Evolutionary conservation across 1,140 invertebrate genomes (phyloP), one percentile per base, ranked within the genome.

Genomic region (Hycleus cichorii): DNA sequence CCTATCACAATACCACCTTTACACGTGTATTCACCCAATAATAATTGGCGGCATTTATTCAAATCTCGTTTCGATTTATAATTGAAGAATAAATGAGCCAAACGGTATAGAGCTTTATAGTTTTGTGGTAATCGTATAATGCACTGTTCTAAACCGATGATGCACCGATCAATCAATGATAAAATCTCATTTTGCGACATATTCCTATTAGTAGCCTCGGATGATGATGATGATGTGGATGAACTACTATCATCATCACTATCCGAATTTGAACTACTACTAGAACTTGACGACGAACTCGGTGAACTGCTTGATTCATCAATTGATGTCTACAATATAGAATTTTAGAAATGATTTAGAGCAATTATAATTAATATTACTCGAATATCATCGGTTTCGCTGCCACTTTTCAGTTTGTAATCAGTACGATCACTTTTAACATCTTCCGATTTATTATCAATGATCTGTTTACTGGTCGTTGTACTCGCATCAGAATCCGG

Each of bases 41-140:
- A 79, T 7, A 91, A 74, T 63, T 89, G 84, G 64, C 84, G 80
- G 61, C 85, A 85, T 70, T 84, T 84, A 54, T 77, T 75, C 27
- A 85, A 78, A 71, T 90, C 81, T 70, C 83, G 86, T 44, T 81
- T 78, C 44, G 76, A 76, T 68, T 84, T 80, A 27, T 87, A 90
- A 57, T 87, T 80, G 69, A 88, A 89, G 72, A 88, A 93, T 65
- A 90, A 87, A 73, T 94, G 83, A 2, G 90, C 87, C 27, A 97
- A 72, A 59, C 93, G 81, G 73, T 95, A 96, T 26, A 93, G 78
- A 0, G 92, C 90, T 76, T 97, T 97, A 72, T 95, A 96, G 76
- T 97, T 93, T 64, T 91, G 88, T 0, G 90, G 85, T 75, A 94
- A 94, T 42, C 93, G 77, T 47, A 82, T 80, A 3, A 92, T 79